Evolutionary conservation across 2,888 invertebrate genomes (phyloP).

Genomic region (Chrysodeixis includens): DNA sequence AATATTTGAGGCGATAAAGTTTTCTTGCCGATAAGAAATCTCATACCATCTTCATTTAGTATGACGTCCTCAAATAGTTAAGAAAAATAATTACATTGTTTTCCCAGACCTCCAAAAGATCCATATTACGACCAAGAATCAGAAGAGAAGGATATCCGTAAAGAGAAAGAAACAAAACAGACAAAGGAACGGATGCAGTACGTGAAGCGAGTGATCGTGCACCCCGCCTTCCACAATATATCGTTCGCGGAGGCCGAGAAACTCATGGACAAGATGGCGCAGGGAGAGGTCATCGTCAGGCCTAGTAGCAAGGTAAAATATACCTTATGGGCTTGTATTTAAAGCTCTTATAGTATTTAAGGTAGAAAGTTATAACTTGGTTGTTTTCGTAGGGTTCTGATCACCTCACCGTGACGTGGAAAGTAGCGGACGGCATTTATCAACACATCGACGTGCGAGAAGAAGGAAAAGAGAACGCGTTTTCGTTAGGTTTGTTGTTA

Average conservation of each 20-base stretch:
- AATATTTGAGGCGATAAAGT: no score
- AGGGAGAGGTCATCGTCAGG: conserved; percentile 98
- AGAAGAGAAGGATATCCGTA: conserved; percentile 94
- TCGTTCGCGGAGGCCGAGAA: conserved; percentile 97
- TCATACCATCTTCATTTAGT: no score
- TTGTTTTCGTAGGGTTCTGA: conserved; percentile 92
- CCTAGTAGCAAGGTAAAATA: conserved; percentile 96
- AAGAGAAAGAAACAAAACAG: conserved; percentile 95
- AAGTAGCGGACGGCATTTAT: conserved; percentile 97
- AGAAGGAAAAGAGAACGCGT: conserved; percentile 98
- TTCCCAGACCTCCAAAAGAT: conserved; percentile 93
- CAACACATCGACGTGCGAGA: conserved; percentile 99
- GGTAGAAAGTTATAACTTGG: conserved; percentile 71
- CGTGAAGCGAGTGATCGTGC: conserved; percentile 98
- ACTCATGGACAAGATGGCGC: conserved; percentile 96
- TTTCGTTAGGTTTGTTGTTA: conserved; percentile 94
- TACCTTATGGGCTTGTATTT: neutral
- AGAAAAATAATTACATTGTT: neutral
- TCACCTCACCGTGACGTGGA: conserved; percentile 99
- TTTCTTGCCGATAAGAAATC: no score
- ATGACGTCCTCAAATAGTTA: no score
- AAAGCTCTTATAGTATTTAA: conserved; percentile 78
- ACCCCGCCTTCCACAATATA: conserved; percentile 99
- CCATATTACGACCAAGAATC: conserved; percentile 96
- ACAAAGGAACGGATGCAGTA: conserved; percentile 95